These are phyloP conservation scores for fruit fly (Drosophila melanogaster) DNA, from an alignment of 1,140 invertebrate species.

Conservation along the genomic window DNA sequence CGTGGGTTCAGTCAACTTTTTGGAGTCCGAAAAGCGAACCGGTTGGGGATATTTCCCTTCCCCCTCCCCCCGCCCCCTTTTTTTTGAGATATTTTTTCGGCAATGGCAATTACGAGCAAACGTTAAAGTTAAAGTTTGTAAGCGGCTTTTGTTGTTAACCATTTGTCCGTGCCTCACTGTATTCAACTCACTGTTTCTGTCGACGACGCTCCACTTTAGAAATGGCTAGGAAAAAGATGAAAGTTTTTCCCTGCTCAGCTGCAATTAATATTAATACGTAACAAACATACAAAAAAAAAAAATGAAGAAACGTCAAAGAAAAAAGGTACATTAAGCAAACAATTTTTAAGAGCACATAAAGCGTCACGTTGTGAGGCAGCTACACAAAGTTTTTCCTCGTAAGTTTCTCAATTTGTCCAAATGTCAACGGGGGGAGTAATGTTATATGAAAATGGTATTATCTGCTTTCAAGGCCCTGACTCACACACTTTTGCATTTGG, in stretches of 20 bases:
- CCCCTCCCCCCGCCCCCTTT: neutral
- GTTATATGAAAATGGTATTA: neutral
- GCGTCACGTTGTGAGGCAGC: slow-evolving; percentile 1
- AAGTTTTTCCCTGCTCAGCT: slow-evolving; percentile 37
- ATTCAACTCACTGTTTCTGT: slow-evolving; percentile 18
- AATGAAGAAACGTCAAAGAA: neutral
- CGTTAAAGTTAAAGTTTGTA: slow-evolving; percentile 32
- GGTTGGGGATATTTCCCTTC: slow-evolving; percentile 31
- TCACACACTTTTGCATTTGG: slow-evolving; percentile 7
- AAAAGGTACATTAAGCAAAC: slow-evolving; percentile 24
- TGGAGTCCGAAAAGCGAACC: slow-evolving; percentile 42
- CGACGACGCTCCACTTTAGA: slow-evolving; percentile 39
- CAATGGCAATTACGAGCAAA: slow-evolving; percentile 65
- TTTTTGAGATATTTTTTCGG: slow-evolving; percentile 42
- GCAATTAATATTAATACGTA: slow-evolving; percentile 51
- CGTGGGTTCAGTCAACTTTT: slow-evolving; percentile 71
- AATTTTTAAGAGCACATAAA: slow-evolving; percentile 14
- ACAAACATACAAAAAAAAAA: slow-evolving; percentile 7
- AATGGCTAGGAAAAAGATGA: slow-evolving; percentile 41
- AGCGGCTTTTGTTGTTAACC: slow-evolving; percentile 66
- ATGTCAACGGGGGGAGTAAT: slow-evolving; percentile 6
- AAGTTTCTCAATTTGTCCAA: slow-evolving; percentile 24
- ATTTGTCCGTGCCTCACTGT: slow-evolving; percentile 18
- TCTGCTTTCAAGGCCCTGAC: slow-evolving; percentile 20
- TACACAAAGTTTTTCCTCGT: slow-evolving; percentile 4